phyloP scores from a whole-genome alignment of 2,888 invertebrate genomes.

The Athetis lepigone region DNA sequence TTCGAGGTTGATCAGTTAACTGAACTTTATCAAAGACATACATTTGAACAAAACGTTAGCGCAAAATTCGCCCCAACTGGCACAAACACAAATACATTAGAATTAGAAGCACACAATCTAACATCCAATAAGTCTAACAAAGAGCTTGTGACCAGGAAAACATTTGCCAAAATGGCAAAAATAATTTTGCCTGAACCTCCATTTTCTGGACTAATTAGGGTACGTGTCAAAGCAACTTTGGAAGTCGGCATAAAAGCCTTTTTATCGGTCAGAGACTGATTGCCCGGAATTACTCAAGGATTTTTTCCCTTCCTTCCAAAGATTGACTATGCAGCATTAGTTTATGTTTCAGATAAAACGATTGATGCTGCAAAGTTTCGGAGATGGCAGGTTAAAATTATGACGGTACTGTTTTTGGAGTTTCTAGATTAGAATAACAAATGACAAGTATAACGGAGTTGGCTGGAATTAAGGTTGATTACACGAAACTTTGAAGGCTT shows the following conservation, averaged over 20 bases:
- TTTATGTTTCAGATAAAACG: constrained; percentile 76
- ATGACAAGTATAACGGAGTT: constrained; percentile 9
- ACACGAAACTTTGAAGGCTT: too few species aligned
- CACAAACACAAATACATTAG: constrained; percentile 1
- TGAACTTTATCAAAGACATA: too few species aligned
- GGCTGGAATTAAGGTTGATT: background rate
- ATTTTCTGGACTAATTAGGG: constrained; percentile 62
- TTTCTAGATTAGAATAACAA: constrained; percentile 13
- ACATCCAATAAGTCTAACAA: constrained; percentile 22
- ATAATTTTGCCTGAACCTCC: constrained; percentile 44
- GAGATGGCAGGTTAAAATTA: constrained; percentile 27
- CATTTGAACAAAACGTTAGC: too few species aligned
- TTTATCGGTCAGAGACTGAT: constrained; percentile 80
- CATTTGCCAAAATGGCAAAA: constrained; percentile 39
- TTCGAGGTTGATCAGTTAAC: too few species aligned
- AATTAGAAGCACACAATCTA: constrained; percentile 1
- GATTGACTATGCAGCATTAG: constrained; percentile 74
- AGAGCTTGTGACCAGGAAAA: constrained; percentile 26
- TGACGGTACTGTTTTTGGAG: constrained; percentile 42
- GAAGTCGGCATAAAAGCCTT: constrained; percentile 62
- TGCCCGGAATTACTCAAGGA: constrained; percentile 79
- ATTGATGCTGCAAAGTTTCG: constrained; percentile 70
- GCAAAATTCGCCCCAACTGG: background rate
- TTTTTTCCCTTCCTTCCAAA: constrained; percentile 67
- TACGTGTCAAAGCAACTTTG: constrained; percentile 61